Evolutionary conservation across 2,888 invertebrate genomes (phyloP).

Genomic region (Eristalis intricaria): DNA sequence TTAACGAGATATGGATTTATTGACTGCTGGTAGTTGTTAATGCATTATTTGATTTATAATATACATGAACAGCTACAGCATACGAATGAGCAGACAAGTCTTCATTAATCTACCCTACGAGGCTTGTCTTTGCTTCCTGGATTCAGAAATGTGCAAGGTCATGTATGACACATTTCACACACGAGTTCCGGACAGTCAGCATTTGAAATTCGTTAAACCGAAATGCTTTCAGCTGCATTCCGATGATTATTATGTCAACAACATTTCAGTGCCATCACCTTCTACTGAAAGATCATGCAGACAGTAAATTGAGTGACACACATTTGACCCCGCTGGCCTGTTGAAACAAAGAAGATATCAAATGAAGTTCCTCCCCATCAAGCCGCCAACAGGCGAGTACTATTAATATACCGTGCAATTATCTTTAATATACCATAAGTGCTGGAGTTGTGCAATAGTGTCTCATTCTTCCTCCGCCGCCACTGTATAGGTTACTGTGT

Average conservation of each 20-base stretch:
- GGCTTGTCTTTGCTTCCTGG: not conserved
- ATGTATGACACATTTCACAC: not conserved
- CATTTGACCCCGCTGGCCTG: constrained; percentile 38
- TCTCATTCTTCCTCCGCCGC: constrained; percentile 30
- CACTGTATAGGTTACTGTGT: constrained; percentile 1
- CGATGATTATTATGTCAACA: constrained; percentile 8
- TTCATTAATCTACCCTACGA: constrained; percentile 31
- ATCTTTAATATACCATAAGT: constrained; percentile 61
- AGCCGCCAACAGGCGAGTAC: constrained; percentile 17
- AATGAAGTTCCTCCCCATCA: constrained; percentile 13
- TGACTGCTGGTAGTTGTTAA: constrained; percentile 33
- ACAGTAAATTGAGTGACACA: constrained; percentile 44
- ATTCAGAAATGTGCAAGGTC: not conserved
- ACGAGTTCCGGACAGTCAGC: not conserved
- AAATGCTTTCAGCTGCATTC: too few species aligned
- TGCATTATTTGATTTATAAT: constrained; percentile 23
- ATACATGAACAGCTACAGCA: not conserved
- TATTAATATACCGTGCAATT: constrained; percentile 64
- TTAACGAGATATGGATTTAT: constrained; percentile 61
- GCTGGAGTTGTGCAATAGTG: constrained; percentile 60
- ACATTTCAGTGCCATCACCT: not conserved
- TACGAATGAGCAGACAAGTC: not conserved
- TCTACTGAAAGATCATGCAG: constrained; percentile 16
- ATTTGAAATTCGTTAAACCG: not conserved
- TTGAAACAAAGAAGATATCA: constrained; percentile 2